Base-by-base conservation (phyloP, 1,140 invertebrate species). In the Condylostylus longicornis region DNA sequence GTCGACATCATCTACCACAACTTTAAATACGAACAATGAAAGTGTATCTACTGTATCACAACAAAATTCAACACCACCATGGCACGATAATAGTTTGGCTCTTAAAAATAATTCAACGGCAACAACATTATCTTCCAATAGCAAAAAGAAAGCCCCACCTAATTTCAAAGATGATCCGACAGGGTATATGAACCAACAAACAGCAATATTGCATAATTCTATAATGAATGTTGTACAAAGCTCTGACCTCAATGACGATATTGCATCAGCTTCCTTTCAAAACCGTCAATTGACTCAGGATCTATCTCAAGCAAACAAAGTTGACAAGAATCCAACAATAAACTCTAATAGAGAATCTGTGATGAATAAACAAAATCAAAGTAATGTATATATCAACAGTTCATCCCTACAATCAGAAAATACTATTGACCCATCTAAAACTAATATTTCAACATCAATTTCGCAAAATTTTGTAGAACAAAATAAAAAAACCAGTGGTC, bases 101-200 rank as follows among this genome's bases (percentile, higher is more conserved):
- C 13, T 18, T 25, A 35, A 60, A 6, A 27, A 27, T 10, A 13
- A 13, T 27, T 13, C 10, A 27, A 4, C 25, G 35, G 34, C 42
- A 28, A 40, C 27, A 27, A 14, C 18, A 31, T 13, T 28, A 37
- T 21, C 10, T 18, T 33, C 12, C n/a, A 33, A 43, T 44, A 62
- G 42, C 38, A 58, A 40, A 23, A 41, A 58, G n/a, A 65, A 65
- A 40, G 21, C 8, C 12, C 47, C 52, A 18, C 77, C 76, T 2
- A 79, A 77, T 23, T 89, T 89, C 49, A 75, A 89, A 65, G 85
- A 90, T 45, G 85, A 91, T 61, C 83, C 85, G 0, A 86, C 77
- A 51, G 85, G 81, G 4, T 90, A 88, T 63, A 61, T 90, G 37
- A 79, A 82, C 5, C 83, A 87, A 49, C 84, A 87, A 51, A 87